phyloP scores from a whole-genome alignment of 2,888 invertebrate species.

The Frankliniella fusca region DNA sequence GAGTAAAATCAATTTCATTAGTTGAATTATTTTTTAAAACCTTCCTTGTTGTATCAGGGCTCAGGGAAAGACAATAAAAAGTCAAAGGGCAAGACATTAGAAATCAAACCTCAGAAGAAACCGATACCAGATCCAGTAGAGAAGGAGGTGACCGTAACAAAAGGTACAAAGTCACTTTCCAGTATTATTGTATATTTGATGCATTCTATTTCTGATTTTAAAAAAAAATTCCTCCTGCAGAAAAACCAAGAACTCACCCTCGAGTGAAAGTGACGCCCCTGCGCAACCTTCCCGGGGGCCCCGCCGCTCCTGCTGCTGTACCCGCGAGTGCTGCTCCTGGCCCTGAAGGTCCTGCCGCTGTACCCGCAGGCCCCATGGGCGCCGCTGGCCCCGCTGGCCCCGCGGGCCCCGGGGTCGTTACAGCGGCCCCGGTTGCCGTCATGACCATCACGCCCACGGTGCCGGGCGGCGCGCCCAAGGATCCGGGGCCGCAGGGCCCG shows the following conservation, averaged over 20 bases:
- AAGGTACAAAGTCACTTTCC: constrained; percentile 40
- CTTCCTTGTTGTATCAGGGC: not conserved
- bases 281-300: not conserved
- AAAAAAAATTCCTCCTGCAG: constrained; percentile 3
- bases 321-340: not conserved
- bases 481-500: not conserved
- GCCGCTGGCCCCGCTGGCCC: not conserved
- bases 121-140: constrained; percentile 45
- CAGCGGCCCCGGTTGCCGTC: not conserved
- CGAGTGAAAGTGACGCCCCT: constrained; percentile 37
- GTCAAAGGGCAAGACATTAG: constrained; percentile 50
- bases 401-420: not conserved
- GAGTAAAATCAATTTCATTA: too few species aligned
- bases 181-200: not conserved
- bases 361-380: not conserved
- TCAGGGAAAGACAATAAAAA: constrained; percentile 39
- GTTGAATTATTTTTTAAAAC: too few species aligned
- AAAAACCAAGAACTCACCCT: constrained; percentile 40
- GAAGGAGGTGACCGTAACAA: constrained; percentile 43
- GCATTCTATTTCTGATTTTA: constrained; percentile 40
- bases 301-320: not conserved
- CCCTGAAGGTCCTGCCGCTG: not conserved
- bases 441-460: not conserved
- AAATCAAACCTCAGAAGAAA: constrained; percentile 39
- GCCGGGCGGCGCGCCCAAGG: not conserved